A percentile compares a stretch with the other conserved stretches of the same genome.
Evolutionary conservation across 2,797 vertebrate species (phyloP).

Genomic region (Enteromius thamalakanensis): DNA sequence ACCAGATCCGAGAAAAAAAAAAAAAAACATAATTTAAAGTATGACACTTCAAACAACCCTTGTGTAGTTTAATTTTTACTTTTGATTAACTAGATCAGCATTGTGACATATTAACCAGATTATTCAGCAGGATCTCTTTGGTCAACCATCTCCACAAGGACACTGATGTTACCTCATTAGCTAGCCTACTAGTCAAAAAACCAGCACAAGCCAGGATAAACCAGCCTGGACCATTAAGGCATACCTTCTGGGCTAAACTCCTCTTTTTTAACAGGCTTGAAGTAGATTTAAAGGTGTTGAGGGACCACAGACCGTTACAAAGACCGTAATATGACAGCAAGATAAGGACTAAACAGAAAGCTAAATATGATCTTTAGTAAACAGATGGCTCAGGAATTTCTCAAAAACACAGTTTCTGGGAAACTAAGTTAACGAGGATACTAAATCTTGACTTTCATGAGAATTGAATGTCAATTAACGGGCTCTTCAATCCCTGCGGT

Average conservation of each 20-base stretch:
- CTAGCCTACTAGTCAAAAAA: background rate
- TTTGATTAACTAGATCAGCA: background rate
- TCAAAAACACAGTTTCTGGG: background rate
- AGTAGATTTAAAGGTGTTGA: background rate
- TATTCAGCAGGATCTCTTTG: background rate
- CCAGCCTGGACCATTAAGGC: background rate
- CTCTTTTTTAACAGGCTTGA: background rate
- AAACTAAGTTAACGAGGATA: background rate
- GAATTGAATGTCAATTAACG: background rate
- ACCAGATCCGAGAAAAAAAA: slow-evolving; percentile 13
- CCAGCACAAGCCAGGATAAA: background rate
- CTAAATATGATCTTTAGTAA: slow-evolving; percentile 11
- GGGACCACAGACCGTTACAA: background rate
- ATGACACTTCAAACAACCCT: background rate
- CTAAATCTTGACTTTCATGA: slow-evolving; percentile 11
- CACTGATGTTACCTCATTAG: background rate
- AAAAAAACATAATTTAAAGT: background rate
- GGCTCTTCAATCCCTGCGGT: slow-evolving; percentile 7
- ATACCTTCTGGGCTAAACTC: background rate
- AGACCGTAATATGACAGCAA: background rate
- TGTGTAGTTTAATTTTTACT: background rate
- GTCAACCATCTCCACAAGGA: background rate
- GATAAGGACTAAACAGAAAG: background rate
- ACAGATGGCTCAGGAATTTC: slow-evolving; percentile 29
- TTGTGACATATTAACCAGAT: background rate